Percentiles rank a stretch among this genome's conserved stretches.
These are phyloP conservation scores for Laupala kohalensis DNA, from an alignment of 1,140 invertebrate species.

Conservation along the genomic window DNA sequence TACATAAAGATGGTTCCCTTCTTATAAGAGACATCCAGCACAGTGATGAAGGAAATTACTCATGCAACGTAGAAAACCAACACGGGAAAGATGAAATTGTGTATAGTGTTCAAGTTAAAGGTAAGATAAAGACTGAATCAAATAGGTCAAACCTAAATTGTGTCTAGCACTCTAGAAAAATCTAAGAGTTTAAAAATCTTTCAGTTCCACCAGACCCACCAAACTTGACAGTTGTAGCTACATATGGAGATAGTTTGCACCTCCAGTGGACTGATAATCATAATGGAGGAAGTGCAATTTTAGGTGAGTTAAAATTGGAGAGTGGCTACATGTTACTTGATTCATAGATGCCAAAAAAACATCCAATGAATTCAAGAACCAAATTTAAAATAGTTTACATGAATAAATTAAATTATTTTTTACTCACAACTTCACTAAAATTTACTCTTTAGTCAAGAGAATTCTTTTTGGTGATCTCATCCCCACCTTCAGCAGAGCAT, in stretches of 20 bases:
- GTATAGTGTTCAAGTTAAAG: constrained; percentile 52
- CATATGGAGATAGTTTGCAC: constrained; percentile 52
- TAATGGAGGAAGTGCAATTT: constrained; percentile 54
- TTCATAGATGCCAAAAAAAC: too few species aligned
- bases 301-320: constrained; percentile 30
- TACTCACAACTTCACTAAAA: too few species aligned
- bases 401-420: too few species aligned
- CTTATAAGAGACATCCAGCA: constrained; percentile 61
- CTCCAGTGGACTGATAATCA: constrained; percentile 54
- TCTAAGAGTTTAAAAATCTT: constrained; percentile 32
- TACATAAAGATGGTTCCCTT: constrained; percentile 34
- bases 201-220: constrained; percentile 55
- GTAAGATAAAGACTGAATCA: constrained; percentile 64
- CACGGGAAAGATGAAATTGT: constrained; percentile 75
- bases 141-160: constrained; percentile 72
- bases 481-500: too few species aligned
- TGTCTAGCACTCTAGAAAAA: constrained; percentile 53
- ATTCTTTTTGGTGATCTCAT: too few species aligned
- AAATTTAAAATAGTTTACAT: too few species aligned
- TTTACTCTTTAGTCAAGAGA: too few species aligned
- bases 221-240: constrained; percentile 49
- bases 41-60: constrained; percentile 78
- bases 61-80: constrained; percentile 70
- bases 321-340: too few species aligned
- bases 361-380: too few species aligned